Base-by-base conservation (phyloP, 2,797 vertebrate genomes). In the Aphelocoma californica region DNA sequence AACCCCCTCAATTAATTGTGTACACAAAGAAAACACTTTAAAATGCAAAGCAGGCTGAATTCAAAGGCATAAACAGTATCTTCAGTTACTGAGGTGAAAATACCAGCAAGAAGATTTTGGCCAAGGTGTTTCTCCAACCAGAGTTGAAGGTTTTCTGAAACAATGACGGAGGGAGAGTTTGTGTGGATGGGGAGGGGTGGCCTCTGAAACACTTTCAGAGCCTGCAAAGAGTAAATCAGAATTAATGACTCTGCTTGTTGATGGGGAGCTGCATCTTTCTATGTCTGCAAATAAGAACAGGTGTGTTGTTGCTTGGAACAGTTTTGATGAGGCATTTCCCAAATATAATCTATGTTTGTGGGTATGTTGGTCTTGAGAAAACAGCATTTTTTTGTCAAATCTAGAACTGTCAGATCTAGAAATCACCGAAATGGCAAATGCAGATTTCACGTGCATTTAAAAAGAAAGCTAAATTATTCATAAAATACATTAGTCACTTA, bases 251-350 rank as follows among this genome's bases (percentile, higher is more conserved):
- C 14, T 86, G 62, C 72, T 92, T 89, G 90, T 88, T 79, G 89
- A 81, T 88, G 88, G 93, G 53, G 60, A 95, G 66, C 85, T 73
- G 69, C 58, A 66, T 88, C 81, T 29, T 92, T 91, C 88, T 78
- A 57, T 73, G 82, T 84, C 89, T 97, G 84, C 94, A 97, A 97
- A 96, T 96, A 97, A 97, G 93, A 97, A 88, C 95, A 97, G 96
- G 96, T 96, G 92, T 92, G 90, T 65, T 87, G 64, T 89, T 92
- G 91, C 62, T 96, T 64, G 48, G 86, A 69, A 81, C 3, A 1
- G 57, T 96, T 96, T 95, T 96, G 96, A 96, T 97, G 88, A 94
- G 86, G 90, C 78, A 82, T 96, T 97, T 97, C 95, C 91, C 81
- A 73, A 92, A 89, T 69, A 73, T n/a, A 74, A 58, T 83, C 64